A percentile compares a stretch with the other conserved stretches of the same genome.
phyloP scores from a whole-genome alignment of 2,888 invertebrate genomes.

The Drosophila cyrtoloma region DNA sequence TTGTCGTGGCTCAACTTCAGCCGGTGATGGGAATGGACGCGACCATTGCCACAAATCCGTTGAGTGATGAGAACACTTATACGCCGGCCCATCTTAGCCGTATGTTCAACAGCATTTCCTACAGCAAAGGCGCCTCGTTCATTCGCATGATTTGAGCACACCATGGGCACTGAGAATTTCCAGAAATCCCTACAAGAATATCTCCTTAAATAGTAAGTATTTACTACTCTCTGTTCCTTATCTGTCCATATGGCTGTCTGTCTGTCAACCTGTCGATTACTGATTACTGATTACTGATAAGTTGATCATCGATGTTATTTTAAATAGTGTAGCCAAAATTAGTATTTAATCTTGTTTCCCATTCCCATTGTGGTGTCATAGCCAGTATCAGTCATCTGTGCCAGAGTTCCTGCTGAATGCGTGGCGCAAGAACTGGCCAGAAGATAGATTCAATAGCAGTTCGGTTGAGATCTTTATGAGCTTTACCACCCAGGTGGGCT shows the following conservation, averaged over 20 bases:
- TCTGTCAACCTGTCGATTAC: neutral
- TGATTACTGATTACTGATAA: neutral
- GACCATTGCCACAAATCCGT: constrained; percentile 87
- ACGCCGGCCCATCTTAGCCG: constrained; percentile 87
- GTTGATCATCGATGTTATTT: neutral
- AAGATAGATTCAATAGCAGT: constrained; percentile 70
- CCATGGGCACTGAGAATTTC: constrained; percentile 87
- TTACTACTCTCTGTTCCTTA: neutral
- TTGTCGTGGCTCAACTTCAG: constrained; percentile 90
- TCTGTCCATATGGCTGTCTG: neutral
- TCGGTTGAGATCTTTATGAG: constrained; percentile 83
- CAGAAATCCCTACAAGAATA: constrained; percentile 87
- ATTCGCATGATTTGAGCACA: constrained; percentile 90
- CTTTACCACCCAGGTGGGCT: constrained; percentile 89
- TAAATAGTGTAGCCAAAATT: neutral
- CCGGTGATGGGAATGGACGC: constrained; percentile 88
- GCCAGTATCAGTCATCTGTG: constrained; percentile 79
- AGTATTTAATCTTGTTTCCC: neutral
- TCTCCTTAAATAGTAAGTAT: constrained; percentile 83
- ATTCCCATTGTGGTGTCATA: constrained; percentile 27
- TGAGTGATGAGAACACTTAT: constrained; percentile 87
- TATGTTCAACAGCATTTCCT: constrained; percentile 89
- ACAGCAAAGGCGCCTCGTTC: constrained; percentile 89
- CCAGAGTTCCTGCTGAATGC: constrained; percentile 86
- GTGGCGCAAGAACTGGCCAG: constrained; percentile 83